Base-by-base conservation (phyloP, 2,113 vertebrate genomes). In the Chroicocephalus ridibundus region DNA sequence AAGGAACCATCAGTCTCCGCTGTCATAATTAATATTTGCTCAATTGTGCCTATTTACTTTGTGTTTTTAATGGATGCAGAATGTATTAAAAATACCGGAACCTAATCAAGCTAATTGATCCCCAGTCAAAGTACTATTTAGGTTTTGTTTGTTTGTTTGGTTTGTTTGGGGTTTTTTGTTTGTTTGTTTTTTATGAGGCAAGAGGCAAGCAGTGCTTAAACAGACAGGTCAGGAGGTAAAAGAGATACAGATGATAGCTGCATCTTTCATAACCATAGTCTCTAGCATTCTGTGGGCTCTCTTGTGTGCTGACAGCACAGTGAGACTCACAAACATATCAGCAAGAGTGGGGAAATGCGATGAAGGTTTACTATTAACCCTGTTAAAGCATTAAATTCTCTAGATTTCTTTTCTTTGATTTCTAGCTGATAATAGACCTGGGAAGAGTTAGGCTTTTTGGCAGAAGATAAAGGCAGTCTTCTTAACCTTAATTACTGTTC, bases 381-480 rank as follows among this genome's bases (percentile, higher is more conserved):
- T n/a, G 9, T 15, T 71, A 60, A 92, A 96, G 66, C 6, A 46
- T 66, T 69, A 31, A 51, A 70, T 86, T 55, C 11, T 47, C 61
- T 75, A 47, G 16, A 68, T 68, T 70, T 88, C 68, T 92, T 55
- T 84, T 71, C 25, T 83, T 81, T 38, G 22, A 13, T 81, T 93
- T 86, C 31, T 70, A 26, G 85, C 57, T 68, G 61, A 54, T 84
- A 71, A 82, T 15, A 92, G 27, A 57, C 57, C 57, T 65, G 25
- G 52, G 65, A 91, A 76, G 40, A 89, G 6, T 69, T 93, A 46
- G 16, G 32, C 20, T 79, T 96, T 90, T 70, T 95, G 88, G 57
- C 74, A 96, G 76, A 71, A 90, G 68, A 92, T 82, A 74, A 90
- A 95, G 38, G 74, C 84, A 75, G 36, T 40, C 40, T 94, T 27